Conservation (phyloP, 2,113 vertebrate genomes). For the Hippopotamus amphibius region DNA sequence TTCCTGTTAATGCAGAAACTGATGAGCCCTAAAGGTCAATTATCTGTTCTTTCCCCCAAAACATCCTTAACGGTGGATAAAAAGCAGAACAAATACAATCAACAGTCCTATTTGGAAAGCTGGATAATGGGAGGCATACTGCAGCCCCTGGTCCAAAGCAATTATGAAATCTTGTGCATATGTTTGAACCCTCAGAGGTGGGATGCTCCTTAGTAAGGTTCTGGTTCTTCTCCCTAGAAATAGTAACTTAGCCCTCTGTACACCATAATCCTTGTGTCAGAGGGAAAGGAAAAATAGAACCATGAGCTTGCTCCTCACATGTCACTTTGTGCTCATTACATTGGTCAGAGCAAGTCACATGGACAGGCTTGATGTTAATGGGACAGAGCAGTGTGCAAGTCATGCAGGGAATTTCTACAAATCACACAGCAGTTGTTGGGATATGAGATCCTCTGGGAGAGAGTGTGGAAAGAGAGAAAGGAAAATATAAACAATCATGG, state of each 20-base stretch:
- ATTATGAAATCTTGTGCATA: background rate
- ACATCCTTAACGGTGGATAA: background rate
- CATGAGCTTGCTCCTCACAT: background rate
- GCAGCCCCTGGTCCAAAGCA: background rate
- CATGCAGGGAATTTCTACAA: background rate
- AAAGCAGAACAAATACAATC: background rate
- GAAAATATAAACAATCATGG: background rate
- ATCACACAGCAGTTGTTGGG: no score
- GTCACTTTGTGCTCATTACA: background rate
- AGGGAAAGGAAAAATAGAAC: background rate
- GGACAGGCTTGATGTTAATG: background rate
- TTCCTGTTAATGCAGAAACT: background rate
- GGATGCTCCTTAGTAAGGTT: background rate
- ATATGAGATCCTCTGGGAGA: background rate
- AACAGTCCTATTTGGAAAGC: background rate
- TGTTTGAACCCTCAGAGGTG: accelerated
- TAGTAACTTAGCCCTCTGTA: background rate
- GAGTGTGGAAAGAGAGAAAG: accelerated
- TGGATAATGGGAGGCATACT: background rate
- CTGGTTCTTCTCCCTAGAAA: background rate
- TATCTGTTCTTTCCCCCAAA: background rate
- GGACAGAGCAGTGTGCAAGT: accelerated
- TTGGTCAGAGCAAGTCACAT: background rate
- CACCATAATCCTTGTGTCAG: background rate
- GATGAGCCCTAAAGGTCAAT: background rate